phyloP scores from a whole-genome alignment of 2,888 invertebrate species.

The Sylvicola fuscatus region DNA sequence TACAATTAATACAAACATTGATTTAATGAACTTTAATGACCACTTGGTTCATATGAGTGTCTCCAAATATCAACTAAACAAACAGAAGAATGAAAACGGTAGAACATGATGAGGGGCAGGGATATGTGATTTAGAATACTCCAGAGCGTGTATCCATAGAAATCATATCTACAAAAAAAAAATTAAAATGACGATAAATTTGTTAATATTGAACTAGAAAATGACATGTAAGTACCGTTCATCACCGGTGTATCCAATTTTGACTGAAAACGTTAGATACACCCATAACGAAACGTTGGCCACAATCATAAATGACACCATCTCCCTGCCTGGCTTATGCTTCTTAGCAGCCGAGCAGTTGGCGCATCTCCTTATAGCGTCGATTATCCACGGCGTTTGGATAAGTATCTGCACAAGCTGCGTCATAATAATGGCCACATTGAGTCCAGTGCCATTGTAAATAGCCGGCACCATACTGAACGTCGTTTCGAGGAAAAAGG shows the following conservation, averaged over 20 bases:
- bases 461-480: conserved; percentile 46
- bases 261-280: conserved; percentile 44
- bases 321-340: conserved; percentile 50
- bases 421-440: conserved; percentile 29
- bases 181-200: neutral
- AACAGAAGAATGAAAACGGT: conserved; percentile 57
- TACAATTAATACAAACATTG: no score
- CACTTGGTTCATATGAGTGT: conserved; percentile 41
- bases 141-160: conserved; percentile 46
- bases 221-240: conserved; percentile 12
- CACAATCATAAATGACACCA: conserved; percentile 54
- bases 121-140: conserved; percentile 51
- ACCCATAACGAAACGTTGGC: conserved; percentile 61
- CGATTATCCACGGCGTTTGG: conserved; percentile 53
- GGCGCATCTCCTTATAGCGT: conserved; percentile 52
- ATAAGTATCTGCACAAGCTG: conserved; percentile 50
- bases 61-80: conserved; percentile 63
- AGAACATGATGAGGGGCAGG: conserved; percentile 55
- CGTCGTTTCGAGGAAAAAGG: conserved; percentile 47
- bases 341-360: conserved; percentile 38
- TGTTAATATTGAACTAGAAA: neutral
- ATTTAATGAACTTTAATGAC: neutral
- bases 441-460: conserved; percentile 28
- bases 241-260: conserved; percentile 29
- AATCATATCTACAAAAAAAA: conserved; percentile 29